These are phyloP conservation scores for Athalia rosae DNA, from an alignment of 2,888 invertebrate genomes.

Conservation along the genomic window DNA sequence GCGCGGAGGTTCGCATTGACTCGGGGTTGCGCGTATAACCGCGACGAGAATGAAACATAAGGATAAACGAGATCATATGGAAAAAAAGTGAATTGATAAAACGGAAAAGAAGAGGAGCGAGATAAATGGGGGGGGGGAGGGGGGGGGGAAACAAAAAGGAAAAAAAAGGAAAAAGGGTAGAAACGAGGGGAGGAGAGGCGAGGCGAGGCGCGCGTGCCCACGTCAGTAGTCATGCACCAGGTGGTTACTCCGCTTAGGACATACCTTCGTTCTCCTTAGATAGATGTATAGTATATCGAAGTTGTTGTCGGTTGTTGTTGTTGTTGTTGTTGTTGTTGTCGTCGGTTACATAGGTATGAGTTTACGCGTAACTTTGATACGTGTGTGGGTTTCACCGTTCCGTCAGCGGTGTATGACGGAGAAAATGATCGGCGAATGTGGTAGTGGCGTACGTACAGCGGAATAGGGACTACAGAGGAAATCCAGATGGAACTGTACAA, in stretches of 20 bases:
- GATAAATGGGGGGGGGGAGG: no score
- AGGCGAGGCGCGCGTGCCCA: slow-evolving; percentile 46
- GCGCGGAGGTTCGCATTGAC: no score
- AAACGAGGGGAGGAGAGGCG: slow-evolving; percentile 24
- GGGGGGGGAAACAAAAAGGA: no score
- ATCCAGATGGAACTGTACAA: not conserved
- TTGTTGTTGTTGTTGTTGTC: slow-evolving; percentile 48
- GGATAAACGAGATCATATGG: no score
- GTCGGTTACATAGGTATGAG: not conserved
- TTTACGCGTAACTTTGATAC: not conserved
- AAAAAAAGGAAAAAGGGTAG: no score
- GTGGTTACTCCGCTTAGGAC: slow-evolving; percentile 43
- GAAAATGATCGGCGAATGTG: not conserved
- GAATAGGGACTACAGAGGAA: no score
- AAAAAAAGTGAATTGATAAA: no score
- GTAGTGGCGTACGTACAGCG: not conserved
- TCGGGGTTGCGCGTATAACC: no score
- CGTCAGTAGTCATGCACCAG: slow-evolving; percentile 39
- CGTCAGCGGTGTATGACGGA: no score
- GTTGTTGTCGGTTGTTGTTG: no score
- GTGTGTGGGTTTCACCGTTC: not conserved
- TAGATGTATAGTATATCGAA: slow-evolving; percentile 58
- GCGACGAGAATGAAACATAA: no score
- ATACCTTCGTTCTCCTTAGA: slow-evolving; percentile 59
- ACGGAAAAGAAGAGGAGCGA: no score